These are phyloP conservation scores for Brienomyrus brachyistius DNA, from an alignment of 2,113 vertebrate species.

Conservation along the genomic window DNA sequence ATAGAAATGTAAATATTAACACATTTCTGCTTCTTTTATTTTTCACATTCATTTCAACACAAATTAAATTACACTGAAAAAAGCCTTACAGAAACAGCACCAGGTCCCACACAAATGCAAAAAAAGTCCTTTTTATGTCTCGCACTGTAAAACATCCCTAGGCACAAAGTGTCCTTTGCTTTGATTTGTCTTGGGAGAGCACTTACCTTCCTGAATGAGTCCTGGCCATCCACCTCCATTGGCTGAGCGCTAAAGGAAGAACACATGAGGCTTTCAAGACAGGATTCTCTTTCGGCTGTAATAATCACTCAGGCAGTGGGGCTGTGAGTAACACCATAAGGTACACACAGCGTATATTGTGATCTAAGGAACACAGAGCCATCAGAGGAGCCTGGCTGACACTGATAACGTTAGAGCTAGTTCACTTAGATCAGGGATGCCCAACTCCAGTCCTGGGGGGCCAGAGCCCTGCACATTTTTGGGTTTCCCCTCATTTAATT, in stretches of 20 bases:
- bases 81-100: neutral
- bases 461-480: too few species aligned
- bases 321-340: neutral
- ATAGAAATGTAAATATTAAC: neutral
- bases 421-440: neutral
- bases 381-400: neutral
- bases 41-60: neutral
- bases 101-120: neutral
- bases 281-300: neutral
- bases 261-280: neutral
- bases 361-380: neutral
- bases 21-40: neutral
- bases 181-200: neutral
- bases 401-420: neutral
- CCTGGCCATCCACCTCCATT: constrained; percentile 46
- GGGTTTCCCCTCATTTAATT: too few species aligned
- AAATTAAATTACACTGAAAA: neutral
- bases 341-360: neutral
- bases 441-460: too few species aligned
- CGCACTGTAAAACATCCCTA: neutral
- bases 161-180: neutral
- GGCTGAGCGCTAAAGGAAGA: constrained; percentile 42
- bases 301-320: neutral
- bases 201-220: constrained; percentile 53
- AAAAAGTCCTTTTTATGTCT: neutral